A percentile compares a stretch with the other conserved stretches of the same genome.
Conservation (phyloP, 2,888 invertebrate genomes). For the Diaperis boleti region DNA sequence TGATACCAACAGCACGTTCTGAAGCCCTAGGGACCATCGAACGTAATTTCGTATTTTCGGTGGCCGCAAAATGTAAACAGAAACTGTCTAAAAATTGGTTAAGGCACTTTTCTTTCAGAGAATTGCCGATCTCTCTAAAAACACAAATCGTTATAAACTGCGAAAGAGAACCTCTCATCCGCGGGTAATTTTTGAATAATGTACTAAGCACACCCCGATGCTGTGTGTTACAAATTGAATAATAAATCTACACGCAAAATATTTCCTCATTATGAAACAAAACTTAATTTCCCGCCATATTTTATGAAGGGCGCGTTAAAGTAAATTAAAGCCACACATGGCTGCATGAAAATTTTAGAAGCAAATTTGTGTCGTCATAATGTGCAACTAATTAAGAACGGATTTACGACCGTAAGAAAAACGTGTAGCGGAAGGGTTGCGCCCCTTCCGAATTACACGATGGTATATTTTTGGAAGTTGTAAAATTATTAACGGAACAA, state of each 20-base stretch:
- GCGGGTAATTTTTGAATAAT: background rate
- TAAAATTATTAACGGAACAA: too few species aligned
- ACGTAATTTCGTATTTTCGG: too few species aligned
- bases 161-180: background rate
- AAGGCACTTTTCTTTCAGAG: too few species aligned
- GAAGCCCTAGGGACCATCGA: too few species aligned
- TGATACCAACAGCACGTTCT: too few species aligned
- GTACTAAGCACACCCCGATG: background rate
- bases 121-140: background rate
- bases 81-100: too few species aligned
- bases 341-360: constrained; percentile 26
- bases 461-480: too few species aligned
- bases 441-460: background rate
- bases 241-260: constrained; percentile 9
- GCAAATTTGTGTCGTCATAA: constrained; percentile 29
- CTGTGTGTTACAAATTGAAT: constrained; percentile 3
- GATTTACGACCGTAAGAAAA: constrained; percentile 16
- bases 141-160: background rate
- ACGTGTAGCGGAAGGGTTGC: background rate
- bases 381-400: constrained; percentile 28
- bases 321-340: constrained; percentile 28
- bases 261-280: constrained; percentile 4
- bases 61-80: too few species aligned
- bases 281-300: constrained; percentile 21
- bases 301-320: constrained; percentile 14